Percentiles rank a stretch among this genome's conserved stretches.
These are phyloP conservation scores for Daboia siamensis DNA, from an alignment of 2,113 vertebrate genomes.

Conservation along the genomic window DNA sequence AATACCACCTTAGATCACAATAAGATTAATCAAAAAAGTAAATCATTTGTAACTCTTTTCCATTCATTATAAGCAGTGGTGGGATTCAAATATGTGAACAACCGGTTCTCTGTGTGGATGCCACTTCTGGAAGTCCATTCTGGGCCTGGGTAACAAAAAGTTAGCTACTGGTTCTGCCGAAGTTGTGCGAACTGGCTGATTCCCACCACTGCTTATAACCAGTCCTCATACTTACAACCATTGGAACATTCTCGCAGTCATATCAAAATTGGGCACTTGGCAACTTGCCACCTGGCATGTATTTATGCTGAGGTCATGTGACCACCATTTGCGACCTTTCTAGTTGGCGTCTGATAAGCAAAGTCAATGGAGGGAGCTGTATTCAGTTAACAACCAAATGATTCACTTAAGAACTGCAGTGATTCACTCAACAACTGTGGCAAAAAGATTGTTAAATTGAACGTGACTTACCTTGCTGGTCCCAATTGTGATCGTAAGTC, in stretches of 20 bases:
- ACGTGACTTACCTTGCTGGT: neutral
- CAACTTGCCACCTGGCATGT: neutral
- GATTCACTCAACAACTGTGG: neutral
- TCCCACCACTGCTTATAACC: too few species aligned
- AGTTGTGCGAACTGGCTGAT: too few species aligned
- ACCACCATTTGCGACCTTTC: neutral
- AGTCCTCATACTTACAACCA: neutral
- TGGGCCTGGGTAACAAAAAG: too few species aligned
- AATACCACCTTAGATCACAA: neutral
- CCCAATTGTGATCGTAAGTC: neutral
- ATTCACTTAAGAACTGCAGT: neutral
- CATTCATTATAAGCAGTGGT: neutral
- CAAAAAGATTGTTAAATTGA: neutral
- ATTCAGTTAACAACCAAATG: neutral
- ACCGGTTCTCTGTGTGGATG: too few species aligned
- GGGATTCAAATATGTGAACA: too few species aligned
- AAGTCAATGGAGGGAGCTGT: neutral
- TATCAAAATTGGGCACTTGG: neutral
- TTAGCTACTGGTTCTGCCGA: too few species aligned
- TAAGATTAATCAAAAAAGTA: neutral
- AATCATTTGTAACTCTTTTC: neutral
- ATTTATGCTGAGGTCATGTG: neutral
- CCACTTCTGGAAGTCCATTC: too few species aligned
- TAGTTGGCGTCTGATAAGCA: neutral
- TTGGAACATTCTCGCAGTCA: neutral